A percentile compares a stretch with the other conserved stretches of the same genome.
These are phyloP conservation scores for Dynastes hyllus DNA, from an alignment of 2,888 invertebrate species.

Conservation along the genomic window DNA sequence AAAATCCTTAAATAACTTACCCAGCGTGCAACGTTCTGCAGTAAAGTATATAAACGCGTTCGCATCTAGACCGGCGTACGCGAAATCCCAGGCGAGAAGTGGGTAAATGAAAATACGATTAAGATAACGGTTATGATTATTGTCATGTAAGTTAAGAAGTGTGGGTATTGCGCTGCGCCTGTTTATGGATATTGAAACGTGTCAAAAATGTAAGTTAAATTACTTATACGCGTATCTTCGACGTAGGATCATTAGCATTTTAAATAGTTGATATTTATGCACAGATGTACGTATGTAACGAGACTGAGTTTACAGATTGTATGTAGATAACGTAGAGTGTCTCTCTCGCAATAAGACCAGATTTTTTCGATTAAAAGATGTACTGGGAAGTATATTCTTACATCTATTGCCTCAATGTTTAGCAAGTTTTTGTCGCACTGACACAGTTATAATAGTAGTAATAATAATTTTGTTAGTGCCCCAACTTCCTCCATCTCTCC, in stretches of 20 bases:
- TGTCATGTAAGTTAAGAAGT: slow-evolving; percentile 30
- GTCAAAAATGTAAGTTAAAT: slow-evolving; percentile 26
- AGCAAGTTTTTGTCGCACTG: too few relatives aligned
- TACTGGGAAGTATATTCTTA: not conserved
- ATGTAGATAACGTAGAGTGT: too few relatives aligned
- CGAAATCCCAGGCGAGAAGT: slow-evolving; percentile 20
- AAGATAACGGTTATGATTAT: slow-evolving; percentile 42
- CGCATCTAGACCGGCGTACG: not conserved
- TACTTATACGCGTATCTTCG: slow-evolving; percentile 4
- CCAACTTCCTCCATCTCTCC: too few relatives aligned
- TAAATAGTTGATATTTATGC: slow-evolving; percentile 4
- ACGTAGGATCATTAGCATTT: slow-evolving; percentile 14
- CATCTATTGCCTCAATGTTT: too few relatives aligned
- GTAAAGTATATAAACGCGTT: not conserved
- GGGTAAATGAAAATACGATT: slow-evolving; percentile 37
- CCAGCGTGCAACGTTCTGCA: slow-evolving; percentile 5
- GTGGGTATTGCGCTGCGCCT: slow-evolving; percentile 21
- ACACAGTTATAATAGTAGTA: too few relatives aligned
- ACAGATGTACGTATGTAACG: not conserved
- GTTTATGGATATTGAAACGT: not conserved
- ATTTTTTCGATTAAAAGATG: not conserved
- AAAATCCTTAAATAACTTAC: slow-evolving; percentile 38
- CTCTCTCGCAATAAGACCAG: too few relatives aligned
- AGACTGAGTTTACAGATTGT: too few relatives aligned
- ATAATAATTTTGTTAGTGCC: too few relatives aligned